Evolutionary conservation across 2,888 invertebrate genomes (phyloP), one percentile per base, ranked within the genome.

Genomic region (Digitonthophagus gazella): DNA sequence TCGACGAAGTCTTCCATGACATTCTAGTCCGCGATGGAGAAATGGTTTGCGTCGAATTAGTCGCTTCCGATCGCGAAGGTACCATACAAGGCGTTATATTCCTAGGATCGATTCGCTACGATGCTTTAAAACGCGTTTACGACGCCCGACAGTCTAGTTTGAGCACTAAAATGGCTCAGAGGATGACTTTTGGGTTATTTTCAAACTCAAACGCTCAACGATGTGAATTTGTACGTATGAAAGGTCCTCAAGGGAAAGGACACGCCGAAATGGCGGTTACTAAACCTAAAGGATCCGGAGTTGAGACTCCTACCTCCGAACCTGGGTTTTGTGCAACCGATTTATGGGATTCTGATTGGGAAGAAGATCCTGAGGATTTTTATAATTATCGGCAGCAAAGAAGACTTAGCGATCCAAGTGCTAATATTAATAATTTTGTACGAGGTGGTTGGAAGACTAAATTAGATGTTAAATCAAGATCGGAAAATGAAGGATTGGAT

Each of bases 1-100:
- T 98, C 83, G 98, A 98, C 83, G 97, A 98, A 89, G 97, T 97
- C 72, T 98, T 98, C 87, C 93, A 93, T 85, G 98, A 99, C 85
- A 96, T 98, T 80, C 87, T 97, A 80, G 97, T 98, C 28, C 89
- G 97, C 61, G 98, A 98, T 84, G 98, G 98, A 0, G 98, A 99
- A 86, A 96, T 98, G 93, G 97, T 99, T 67, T 98, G 98, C 84
- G 98, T 99, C 70, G 98, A 99, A 84, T 85, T 99, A 79, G 94
- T 97, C 69, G 98, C 98, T 67, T 89, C 92, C 56, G 98, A 98
- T 79, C 89, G 94, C 73, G 90, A 92, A 80, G 93, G 91, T 66
- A 87, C 90, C 22, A 90, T 93, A 63, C 96, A 96, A 82, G 95
- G 96, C 18, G 98, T 98, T 75, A 92, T 98, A 77, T 99, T 99